phyloP scores from a whole-genome alignment of 2,888 invertebrate genomes.

The Ectropis crepuscularia region DNA sequence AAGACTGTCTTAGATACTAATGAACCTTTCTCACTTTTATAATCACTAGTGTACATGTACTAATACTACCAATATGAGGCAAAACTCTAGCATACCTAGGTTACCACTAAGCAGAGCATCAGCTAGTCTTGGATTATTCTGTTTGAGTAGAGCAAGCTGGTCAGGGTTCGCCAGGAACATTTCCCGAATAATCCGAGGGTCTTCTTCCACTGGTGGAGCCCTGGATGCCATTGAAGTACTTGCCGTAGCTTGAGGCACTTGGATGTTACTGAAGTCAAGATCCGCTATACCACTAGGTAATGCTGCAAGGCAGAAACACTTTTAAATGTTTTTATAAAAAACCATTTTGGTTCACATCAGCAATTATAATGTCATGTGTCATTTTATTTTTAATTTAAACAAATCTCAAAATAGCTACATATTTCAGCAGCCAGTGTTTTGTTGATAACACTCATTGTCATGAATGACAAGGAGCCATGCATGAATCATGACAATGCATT shows the following conservation, averaged over 20 bases:
- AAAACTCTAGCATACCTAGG: slow-evolving; percentile 82
- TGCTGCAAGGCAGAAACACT: slow-evolving; percentile 58
- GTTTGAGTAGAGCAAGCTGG: slow-evolving; percentile 94
- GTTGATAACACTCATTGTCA: slow-evolving; percentile 52
- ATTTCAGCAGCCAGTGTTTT: slow-evolving; percentile 40
- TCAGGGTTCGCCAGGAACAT: slow-evolving; percentile 96
- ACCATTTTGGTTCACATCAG: slow-evolving; percentile 13
- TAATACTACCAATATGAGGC: no score
- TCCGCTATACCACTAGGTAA: slow-evolving; percentile 80
- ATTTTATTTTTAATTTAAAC: slow-evolving; percentile 21
- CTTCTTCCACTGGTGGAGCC: slow-evolving; percentile 87
- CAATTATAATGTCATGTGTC: slow-evolving; percentile 29
- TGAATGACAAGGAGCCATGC: slow-evolving; percentile 52
- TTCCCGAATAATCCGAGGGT: slow-evolving; percentile 93
- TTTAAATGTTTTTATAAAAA: slow-evolving; percentile 42
- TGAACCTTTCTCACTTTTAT: no score
- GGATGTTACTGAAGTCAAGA: slow-evolving; percentile 94
- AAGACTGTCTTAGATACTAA: no score
- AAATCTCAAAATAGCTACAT: slow-evolving; percentile 26
- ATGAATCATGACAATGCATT: slow-evolving; percentile 66
- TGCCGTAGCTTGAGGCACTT: slow-evolving; percentile 85
- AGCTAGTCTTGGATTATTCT: slow-evolving; percentile 96
- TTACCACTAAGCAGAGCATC: slow-evolving; percentile 95
- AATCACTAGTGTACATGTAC: no score
- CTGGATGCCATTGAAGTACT: slow-evolving; percentile 70